phyloP scores from a whole-genome alignment of 2,113 vertebrate genomes.

The Grammomys dolichurus region DNA sequence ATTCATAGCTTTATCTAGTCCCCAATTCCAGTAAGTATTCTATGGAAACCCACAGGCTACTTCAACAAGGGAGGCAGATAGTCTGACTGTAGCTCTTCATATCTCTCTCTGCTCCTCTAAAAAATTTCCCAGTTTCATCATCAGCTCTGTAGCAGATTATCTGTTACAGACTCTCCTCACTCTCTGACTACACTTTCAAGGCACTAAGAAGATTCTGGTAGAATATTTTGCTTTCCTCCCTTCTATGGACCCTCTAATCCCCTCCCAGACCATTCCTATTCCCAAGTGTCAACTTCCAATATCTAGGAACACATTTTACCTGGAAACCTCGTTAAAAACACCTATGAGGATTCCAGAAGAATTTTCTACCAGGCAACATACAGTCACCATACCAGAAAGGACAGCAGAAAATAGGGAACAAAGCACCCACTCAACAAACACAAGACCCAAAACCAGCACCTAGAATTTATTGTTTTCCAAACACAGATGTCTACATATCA shows the following conservation, averaged over 20 bases:
- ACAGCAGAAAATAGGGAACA: background rate
- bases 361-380: background rate
- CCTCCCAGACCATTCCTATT: too few species aligned
- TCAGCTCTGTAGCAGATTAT: background rate
- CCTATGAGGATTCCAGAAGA: background rate
- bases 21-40: background rate
- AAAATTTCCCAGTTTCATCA: background rate
- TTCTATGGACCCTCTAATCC: too few species aligned
- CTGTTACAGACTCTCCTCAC: background rate
- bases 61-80: background rate
- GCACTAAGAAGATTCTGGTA: background rate
- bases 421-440: background rate
- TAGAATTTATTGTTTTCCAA: background rate
- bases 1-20: background rate
- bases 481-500: rapidly evolving
- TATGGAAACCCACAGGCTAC: background rate
- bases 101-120: background rate
- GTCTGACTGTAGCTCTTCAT: background rate
- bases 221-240: background rate
- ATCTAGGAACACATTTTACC: background rate
- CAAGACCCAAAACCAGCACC: background rate
- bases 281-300: background rate
- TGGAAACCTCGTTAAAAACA: background rate
- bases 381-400: background rate
- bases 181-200: background rate